phyloP scores from a whole-genome alignment of 2,113 vertebrate species.

The Erythrocercus mccallii region DNA sequence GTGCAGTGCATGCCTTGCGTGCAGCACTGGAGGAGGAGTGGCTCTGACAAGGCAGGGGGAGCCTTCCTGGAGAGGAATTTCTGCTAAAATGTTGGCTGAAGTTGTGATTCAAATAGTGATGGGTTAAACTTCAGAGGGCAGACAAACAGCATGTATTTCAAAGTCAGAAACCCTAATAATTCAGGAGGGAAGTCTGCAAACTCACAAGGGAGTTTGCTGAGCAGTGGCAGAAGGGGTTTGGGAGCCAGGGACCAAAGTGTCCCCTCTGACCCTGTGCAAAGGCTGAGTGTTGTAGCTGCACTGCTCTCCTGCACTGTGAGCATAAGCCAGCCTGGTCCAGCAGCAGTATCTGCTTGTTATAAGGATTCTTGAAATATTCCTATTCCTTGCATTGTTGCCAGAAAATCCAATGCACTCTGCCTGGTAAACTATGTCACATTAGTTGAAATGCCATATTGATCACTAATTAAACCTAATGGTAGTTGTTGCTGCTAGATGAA shows the following conservation, averaged over 20 bases:
- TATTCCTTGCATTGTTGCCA: not conserved
- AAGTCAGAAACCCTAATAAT: not conserved
- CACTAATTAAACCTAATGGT: not conserved
- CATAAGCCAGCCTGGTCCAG: not conserved
- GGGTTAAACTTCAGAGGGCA: not conserved
- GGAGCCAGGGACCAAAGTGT: not conserved
- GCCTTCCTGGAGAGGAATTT: not conserved
- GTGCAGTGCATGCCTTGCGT: rapidly evolving
- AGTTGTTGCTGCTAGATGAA: not conserved
- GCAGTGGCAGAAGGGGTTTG: not conserved
- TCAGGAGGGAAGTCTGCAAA: not conserved
- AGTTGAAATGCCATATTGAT: not conserved
- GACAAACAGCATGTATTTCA: not conserved
- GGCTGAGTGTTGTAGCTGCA: not conserved
- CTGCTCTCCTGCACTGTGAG: not conserved
- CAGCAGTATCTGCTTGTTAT: not conserved
- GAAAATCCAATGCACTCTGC: not conserved
- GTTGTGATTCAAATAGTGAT: not conserved
- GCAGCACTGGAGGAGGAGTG: not conserved
- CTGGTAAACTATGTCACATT: not conserved
- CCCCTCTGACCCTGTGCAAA: rapidly evolving
- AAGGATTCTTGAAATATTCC: not conserved
- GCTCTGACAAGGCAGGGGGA: not conserved
- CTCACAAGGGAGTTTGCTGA: not conserved
- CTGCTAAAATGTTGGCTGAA: not conserved